phyloP scores from a whole-genome alignment of 1,140 invertebrate species.

The Megalonaias nervosa region DNA sequence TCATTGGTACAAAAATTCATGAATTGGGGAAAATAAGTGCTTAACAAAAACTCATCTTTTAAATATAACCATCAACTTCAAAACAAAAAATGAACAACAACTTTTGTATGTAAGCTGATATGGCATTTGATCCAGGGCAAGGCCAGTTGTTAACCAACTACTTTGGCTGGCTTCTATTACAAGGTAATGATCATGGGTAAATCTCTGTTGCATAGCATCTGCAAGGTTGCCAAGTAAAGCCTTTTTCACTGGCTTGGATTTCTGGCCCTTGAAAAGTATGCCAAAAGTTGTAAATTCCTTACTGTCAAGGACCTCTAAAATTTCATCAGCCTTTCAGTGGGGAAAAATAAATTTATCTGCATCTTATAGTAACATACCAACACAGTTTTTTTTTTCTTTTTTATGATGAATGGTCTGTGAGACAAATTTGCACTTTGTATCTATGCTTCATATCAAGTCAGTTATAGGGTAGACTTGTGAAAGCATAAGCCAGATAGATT shows the following conservation, averaged over 20 bases:
- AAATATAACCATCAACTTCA: not conserved
- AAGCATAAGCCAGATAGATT: slow-evolving; percentile 2
- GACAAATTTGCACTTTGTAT: not conserved
- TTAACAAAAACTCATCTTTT: not conserved
- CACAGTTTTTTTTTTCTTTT: not conserved
- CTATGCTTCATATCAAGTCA: not conserved
- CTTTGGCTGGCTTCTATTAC: not conserved
- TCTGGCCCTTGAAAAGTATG: slow-evolving; percentile 1
- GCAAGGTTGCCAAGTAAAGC: not conserved
- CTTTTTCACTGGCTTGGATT: not conserved
- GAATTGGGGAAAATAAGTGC: not conserved
- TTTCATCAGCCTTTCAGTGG: not conserved
- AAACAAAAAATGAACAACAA: not conserved
- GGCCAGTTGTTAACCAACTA: not conserved
- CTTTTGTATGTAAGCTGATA: not conserved
- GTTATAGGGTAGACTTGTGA: not conserved
- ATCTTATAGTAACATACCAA: not conserved
- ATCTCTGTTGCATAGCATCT: not conserved
- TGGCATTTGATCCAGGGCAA: not conserved
- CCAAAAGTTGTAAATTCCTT: not conserved
- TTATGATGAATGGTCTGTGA: not conserved
- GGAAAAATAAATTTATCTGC: not conserved
- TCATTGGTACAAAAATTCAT: not conserved
- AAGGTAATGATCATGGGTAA: not conserved
- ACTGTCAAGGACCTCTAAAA: not conserved